Evolutionary conservation across 2,113 vertebrate species (phyloP), one percentile per base, ranked within the genome.

Genomic region (pig (Sus scrofa)): DNA sequence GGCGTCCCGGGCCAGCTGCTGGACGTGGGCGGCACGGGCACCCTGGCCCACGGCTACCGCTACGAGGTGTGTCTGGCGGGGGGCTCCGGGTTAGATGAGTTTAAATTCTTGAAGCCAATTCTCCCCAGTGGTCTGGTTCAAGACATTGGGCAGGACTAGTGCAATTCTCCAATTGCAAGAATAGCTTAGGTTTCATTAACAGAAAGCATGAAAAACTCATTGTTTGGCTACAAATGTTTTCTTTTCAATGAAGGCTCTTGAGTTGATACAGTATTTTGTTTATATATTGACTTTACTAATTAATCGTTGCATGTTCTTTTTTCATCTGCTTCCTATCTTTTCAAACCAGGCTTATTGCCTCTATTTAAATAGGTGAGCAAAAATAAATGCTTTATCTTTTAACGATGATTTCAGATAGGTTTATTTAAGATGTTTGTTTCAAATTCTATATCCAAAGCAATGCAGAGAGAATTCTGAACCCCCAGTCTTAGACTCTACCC

Each of bases 21-120:
- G 83, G 96, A 96, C 3, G n/a, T 95, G 2, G 63, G 84, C 0
- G 34, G 79, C 1, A 11, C 13, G 0, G 63, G 71, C 11, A 95
- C 89, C 14, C 85, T 95, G 73, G 75, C 86, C 0, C 81, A 93
- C 22, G 89, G 50, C 58, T 96, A 93, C 81, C 68, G 44, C 18
- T 86, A 93, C 0, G 73, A 96, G 50, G 91, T 94, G 74, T 91
- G 96, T 63, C 24, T 97, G n/a, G 32, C 0, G 9, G 78, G 34
- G 56, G 77, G 18, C 0, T 54, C 91, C 0, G 88, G 60, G 8
- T 58, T 44, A 7, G 50, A 7, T 0, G 96, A 97, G 2, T 95
- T 96, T 34, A 94, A 96, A 3, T 95, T 97, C 26, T 16, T 96
- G 27, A 91, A 75, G 4, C 95, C 97, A 0, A 27, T 96, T 86